phyloP scores from a whole-genome alignment of 2,797 vertebrate species.

The Acrossocheilus fasciatus region DNA sequence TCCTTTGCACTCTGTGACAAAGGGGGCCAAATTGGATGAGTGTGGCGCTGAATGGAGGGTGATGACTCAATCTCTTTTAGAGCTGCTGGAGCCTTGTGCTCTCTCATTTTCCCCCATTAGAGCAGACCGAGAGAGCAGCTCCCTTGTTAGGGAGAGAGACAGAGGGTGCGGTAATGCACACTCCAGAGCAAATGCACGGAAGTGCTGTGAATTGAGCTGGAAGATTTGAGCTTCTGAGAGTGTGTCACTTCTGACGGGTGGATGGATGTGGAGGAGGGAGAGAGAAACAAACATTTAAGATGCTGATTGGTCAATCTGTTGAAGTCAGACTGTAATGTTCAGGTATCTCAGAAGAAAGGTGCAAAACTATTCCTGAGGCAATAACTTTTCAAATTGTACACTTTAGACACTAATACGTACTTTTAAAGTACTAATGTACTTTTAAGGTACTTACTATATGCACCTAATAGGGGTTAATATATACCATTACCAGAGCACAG shows the following conservation, averaged over 20 bases:
- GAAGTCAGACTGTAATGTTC: background rate
- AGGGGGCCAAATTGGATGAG: slow-evolving; percentile 74
- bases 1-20: slow-evolving; percentile 75
- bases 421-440: too few species aligned
- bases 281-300: background rate
- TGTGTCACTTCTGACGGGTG: background rate
- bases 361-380: background rate
- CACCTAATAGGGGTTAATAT: background rate
- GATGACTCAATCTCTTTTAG: slow-evolving; percentile 80
- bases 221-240: slow-evolving; percentile 6
- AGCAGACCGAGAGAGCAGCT: slow-evolving; percentile 33
- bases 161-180: background rate
- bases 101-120: slow-evolving; percentile 78
- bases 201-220: slow-evolving; percentile 45
- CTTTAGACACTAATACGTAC: background rate
- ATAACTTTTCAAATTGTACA: background rate
- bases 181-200: slow-evolving; percentile 3
- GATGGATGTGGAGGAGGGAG: slow-evolving; percentile 38
- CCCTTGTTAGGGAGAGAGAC: slow-evolving; percentile 41
- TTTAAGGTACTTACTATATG: background rate
- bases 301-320: background rate
- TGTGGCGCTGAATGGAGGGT: slow-evolving; percentile 75
- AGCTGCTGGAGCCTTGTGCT: slow-evolving; percentile 75
- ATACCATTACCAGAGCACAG: background rate
- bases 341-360: background rate